Conservation (phyloP, 1,140 invertebrate species). For the Tenebrio molitor region DNA sequence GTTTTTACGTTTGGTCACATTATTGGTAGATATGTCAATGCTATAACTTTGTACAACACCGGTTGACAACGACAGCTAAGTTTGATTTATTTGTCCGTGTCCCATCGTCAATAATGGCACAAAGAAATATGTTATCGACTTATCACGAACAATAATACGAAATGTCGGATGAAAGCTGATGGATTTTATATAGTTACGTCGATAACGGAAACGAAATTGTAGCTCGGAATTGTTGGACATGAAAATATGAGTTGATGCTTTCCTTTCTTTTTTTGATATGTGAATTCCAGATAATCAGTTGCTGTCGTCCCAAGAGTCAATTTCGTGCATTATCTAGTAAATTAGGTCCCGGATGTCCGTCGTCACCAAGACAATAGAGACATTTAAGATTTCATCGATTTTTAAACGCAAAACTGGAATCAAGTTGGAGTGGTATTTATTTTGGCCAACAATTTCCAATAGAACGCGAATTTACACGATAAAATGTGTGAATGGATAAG, state of each 20-base stretch:
- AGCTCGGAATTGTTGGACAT: background rate
- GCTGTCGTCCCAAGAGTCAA: background rate
- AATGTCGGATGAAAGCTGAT: slow-evolving; percentile 40
- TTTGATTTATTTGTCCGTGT: slow-evolving; percentile 50
- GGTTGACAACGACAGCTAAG: slow-evolving; percentile 32
- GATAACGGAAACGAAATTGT: slow-evolving; percentile 30
- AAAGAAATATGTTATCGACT: slow-evolving; percentile 53
- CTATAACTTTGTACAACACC: slow-evolving; percentile 30
- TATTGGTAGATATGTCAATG: slow-evolving; percentile 35
- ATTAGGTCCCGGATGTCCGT: too few relatives aligned
- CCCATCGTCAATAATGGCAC: slow-evolving; percentile 47
- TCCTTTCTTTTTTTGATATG: background rate
- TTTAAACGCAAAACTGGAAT: too few relatives aligned
- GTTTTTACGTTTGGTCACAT: slow-evolving; percentile 25
- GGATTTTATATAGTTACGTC: slow-evolving; percentile 29
- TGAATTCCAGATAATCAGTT: background rate
- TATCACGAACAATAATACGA: slow-evolving; percentile 50
- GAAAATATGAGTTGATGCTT: slow-evolving; percentile 9
- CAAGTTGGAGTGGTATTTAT: too few relatives aligned
- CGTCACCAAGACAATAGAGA: too few relatives aligned
- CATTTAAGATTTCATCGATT: too few relatives aligned
- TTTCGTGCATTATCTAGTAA: background rate
- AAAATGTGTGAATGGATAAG: too few relatives aligned
- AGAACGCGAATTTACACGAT: too few relatives aligned
- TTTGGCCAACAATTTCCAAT: too few relatives aligned